Percentiles rank a stretch among this genome's conserved stretches.
Conservation (phyloP, 2,113 vertebrate genomes). For the Callionymus lyra region DNA sequence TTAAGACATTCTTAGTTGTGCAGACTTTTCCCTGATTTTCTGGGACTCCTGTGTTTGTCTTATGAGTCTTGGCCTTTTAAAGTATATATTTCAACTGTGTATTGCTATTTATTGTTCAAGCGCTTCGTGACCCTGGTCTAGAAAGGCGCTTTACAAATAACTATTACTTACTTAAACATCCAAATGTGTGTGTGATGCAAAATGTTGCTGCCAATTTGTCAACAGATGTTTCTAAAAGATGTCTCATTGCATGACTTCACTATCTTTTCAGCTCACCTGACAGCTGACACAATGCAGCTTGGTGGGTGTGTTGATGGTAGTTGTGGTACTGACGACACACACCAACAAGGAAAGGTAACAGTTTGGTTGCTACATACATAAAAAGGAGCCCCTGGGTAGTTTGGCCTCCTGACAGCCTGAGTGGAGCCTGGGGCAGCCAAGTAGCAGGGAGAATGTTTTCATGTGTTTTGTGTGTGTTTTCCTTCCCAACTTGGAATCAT, state of each 20-base stretch:
- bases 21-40: no score
- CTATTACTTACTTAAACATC: no score
- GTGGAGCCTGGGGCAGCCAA: constrained; percentile 41
- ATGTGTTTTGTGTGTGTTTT: constrained; percentile 55
- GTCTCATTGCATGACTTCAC: constrained; percentile 6
- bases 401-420: constrained; percentile 50
- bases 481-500: constrained; percentile 40
- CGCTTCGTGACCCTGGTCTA: no score
- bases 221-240: no score
- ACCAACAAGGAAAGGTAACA: constrained; percentile 36
- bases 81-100: no score
- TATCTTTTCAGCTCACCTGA: constrained; percentile 51
- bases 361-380: constrained; percentile 38
- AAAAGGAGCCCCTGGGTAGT: constrained; percentile 52
- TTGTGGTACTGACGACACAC: constrained; percentile 27
- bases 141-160: no score
- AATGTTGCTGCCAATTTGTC: no score
- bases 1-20: no score
- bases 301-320: constrained; percentile 51
- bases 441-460: constrained; percentile 52
- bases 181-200: no score
- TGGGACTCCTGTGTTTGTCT: no score
- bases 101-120: no score
- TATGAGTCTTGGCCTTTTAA: no score
- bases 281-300: constrained; percentile 54